phyloP scores from a whole-genome alignment of 2,797 vertebrate species.

The Heteromormyrus szaboi region DNA sequence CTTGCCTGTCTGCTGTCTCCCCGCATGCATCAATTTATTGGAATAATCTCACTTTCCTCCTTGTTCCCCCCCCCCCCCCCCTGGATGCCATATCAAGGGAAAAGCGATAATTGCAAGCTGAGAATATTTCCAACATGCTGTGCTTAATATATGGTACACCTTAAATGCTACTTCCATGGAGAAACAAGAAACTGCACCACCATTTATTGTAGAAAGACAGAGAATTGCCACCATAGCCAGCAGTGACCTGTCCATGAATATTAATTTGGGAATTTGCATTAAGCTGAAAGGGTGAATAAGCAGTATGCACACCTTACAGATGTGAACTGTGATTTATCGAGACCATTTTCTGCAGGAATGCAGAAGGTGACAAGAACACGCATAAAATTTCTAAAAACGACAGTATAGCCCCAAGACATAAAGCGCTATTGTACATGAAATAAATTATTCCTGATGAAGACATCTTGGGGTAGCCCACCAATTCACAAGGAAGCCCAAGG shows the following conservation, averaged over 20 bases:
- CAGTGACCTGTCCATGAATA: neutral
- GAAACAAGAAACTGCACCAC: neutral
- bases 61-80: neutral
- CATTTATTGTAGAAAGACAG: neutral
- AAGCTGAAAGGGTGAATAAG: neutral
- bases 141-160: neutral
- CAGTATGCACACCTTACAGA: neutral
- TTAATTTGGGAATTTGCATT: neutral
- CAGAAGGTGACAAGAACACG: neutral
- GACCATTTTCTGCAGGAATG: neutral
- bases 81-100: neutral
- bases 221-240: neutral
- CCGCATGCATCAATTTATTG: conserved; percentile 36
- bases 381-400: conserved; percentile 29
- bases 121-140: neutral
- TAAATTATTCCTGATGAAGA: conserved; percentile 16
- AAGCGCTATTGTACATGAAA: neutral
- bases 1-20: conserved; percentile 29
- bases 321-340: neutral
- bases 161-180: neutral
- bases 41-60: conserved; percentile 34
- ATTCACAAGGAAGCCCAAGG: neutral
- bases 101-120: neutral
- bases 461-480: neutral
- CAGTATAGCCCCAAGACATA: conserved; percentile 41